phyloP scores from a whole-genome alignment of 2,888 invertebrate species.

The Tetrapedia diversipes region DNA sequence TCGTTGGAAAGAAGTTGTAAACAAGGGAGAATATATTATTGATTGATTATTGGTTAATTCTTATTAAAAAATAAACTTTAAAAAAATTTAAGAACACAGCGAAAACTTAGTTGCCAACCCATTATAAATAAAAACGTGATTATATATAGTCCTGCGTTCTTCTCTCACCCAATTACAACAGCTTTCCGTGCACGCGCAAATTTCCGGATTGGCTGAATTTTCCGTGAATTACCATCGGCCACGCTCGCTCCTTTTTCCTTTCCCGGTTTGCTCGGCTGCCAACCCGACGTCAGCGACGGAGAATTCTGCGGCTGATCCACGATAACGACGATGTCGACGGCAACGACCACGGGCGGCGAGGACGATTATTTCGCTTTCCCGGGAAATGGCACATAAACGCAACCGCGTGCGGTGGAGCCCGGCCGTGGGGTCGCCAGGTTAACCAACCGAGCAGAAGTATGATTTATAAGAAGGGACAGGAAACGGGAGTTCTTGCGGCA shows the following conservation, averaged over 20 bases:
- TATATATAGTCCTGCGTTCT: too few relatives aligned
- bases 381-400: slow-evolving; percentile 72
- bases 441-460: slow-evolving; percentile 74
- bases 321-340: slow-evolving; percentile 47
- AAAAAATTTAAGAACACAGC: too few relatives aligned
- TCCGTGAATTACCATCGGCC: slow-evolving; percentile 32
- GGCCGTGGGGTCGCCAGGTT: slow-evolving; percentile 61
- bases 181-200: too few relatives aligned
- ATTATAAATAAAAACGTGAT: too few relatives aligned
- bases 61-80: too few relatives aligned
- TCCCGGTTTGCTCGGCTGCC: too few relatives aligned
- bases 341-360: slow-evolving; percentile 46
- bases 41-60: too few relatives aligned
- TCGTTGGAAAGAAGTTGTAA: too few relatives aligned
- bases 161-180: too few relatives aligned
- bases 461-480: slow-evolving; percentile 71
- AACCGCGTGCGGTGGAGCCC: slow-evolving; percentile 53
- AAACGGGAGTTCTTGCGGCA: slow-evolving; percentile 55
- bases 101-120: too few relatives aligned
- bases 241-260: slow-evolving; percentile 2
- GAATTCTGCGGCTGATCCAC: slow-evolving; percentile 40
- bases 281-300: neutral
- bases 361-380: slow-evolving; percentile 73
- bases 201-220: slow-evolving; percentile 25
- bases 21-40: too few relatives aligned